These are phyloP conservation scores for Altica lythri DNA, from an alignment of 2,888 invertebrate species.

Conservation along the genomic window DNA sequence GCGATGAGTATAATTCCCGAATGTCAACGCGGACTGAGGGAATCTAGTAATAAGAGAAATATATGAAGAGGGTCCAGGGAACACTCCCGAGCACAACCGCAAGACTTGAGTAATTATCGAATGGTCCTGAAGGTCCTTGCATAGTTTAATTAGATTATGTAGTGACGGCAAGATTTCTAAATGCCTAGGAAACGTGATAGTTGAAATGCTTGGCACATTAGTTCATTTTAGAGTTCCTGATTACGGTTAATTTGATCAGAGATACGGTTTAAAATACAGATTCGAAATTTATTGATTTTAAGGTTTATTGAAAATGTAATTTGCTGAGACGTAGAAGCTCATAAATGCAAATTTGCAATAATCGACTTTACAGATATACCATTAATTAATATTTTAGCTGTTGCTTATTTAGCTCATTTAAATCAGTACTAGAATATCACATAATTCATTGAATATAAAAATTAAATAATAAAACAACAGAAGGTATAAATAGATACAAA, in stretches of 20 bases:
- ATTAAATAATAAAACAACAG: no score
- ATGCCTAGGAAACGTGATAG: slow-evolving; percentile 5
- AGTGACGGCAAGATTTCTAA: slow-evolving; percentile 16
- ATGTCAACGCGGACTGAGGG: slow-evolving; percentile 8
- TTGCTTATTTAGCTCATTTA: no score
- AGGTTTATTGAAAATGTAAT: no score
- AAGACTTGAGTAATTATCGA: slow-evolving; percentile 21
- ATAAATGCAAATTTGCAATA: no score
- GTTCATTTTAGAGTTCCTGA: background rate
- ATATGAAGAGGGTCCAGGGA: slow-evolving; percentile 24
- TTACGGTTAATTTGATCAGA: background rate
- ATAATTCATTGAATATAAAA: no score
- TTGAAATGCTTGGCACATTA: background rate
- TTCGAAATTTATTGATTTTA: background rate
- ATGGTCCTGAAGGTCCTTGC: slow-evolving; percentile 18
- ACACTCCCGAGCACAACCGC: slow-evolving; percentile 21
- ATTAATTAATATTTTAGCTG: no score
- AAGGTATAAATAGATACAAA: no score
- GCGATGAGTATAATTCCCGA: slow-evolving; percentile 15
- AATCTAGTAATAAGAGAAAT: background rate
- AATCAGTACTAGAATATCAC: no score
- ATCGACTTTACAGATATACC: no score
- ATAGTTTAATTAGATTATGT: slow-evolving; percentile 27
- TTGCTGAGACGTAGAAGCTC: no score
- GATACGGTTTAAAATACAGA: background rate